A percentile compares a stretch with the other conserved stretches of the same genome.
Evolutionary conservation across 1,140 invertebrate species (phyloP).

Genomic region (Phymorhynchus buccinoides): DNA sequence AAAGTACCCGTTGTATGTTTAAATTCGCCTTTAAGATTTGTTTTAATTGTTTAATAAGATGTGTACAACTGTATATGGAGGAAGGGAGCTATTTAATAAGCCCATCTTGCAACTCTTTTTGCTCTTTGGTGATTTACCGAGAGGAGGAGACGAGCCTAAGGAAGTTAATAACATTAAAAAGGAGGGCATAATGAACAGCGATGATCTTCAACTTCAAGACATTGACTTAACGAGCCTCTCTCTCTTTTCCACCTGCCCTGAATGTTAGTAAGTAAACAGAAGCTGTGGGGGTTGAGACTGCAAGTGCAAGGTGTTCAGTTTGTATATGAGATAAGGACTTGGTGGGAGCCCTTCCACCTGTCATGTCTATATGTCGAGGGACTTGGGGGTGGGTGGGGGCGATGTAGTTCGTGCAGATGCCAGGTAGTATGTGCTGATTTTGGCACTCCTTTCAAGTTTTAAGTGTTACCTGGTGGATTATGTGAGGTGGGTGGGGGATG

Average conservation of each 20-base stretch:
- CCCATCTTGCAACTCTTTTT: too few relatives aligned
- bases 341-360: background rate
- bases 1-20: too few relatives aligned
- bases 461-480: background rate
- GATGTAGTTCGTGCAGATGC: too few relatives aligned
- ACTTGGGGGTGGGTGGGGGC: too few relatives aligned
- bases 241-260: background rate
- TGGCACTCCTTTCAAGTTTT: background rate
- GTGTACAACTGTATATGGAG: too few relatives aligned
- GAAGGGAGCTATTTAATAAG: too few relatives aligned
- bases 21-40: too few relatives aligned
- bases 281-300: background rate
- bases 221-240: background rate
- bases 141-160: too few relatives aligned
- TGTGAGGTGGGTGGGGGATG: too few relatives aligned
- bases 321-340: constrained; percentile 4
- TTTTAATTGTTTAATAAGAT: too few relatives aligned
- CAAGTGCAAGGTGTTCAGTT: background rate
- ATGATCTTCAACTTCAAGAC: too few relatives aligned
- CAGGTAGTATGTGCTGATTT: background rate
- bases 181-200: background rate
- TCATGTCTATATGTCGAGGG: background rate
- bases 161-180: background rate
- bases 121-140: too few relatives aligned
- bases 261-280: background rate